Conservation (phyloP, 2,797 vertebrate species). For the Cynodonichthys magdalenae region DNA sequence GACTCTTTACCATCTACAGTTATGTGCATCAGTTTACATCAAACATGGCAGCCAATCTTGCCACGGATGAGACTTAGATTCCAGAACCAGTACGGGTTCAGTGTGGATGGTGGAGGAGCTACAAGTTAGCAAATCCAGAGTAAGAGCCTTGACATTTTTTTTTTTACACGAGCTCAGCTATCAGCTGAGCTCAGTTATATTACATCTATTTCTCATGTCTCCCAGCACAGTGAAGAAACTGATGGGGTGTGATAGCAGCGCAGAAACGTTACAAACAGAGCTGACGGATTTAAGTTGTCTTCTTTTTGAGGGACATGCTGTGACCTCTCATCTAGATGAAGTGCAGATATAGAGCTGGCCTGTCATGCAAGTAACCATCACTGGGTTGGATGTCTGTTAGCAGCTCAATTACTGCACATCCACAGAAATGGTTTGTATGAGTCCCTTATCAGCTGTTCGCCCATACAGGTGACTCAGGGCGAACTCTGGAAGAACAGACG, state of each 20-base stretch:
- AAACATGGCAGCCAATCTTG: conserved; percentile 14
- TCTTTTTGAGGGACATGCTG: conserved; percentile 53
- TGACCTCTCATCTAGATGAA: conserved; percentile 41
- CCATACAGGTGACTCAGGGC: conserved; percentile 60
- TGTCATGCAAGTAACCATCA: conserved; percentile 44
- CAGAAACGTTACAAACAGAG: conserved; percentile 25
- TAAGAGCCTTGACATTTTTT: conserved; percentile 27
- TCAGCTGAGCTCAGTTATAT: conserved; percentile 27
- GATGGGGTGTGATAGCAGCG: conserved; percentile 38
- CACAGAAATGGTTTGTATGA: conserved; percentile 36
- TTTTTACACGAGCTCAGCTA: conserved; percentile 15
- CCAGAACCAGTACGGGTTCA: conserved; percentile 8
- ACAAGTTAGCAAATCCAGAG: conserved; percentile 32
- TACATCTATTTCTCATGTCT: conserved; percentile 42
- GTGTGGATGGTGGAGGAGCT: conserved; percentile 14
- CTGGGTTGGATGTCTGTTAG: conserved; percentile 45
- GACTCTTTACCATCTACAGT: background rate
- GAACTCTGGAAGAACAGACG: conserved; percentile 45
- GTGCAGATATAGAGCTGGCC: conserved; percentile 30
- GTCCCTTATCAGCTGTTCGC: conserved; percentile 55
- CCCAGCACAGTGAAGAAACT: conserved; percentile 15
- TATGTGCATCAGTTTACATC: conserved; percentile 7
- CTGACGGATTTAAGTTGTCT: conserved; percentile 42
- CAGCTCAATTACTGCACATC: conserved; percentile 67
- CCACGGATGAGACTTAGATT: conserved; percentile 12